Evolutionary conservation across 2,113 vertebrate species (phyloP), one percentile per base, ranked within the genome.

Genomic region (Clarias macrocephalus): DNA sequence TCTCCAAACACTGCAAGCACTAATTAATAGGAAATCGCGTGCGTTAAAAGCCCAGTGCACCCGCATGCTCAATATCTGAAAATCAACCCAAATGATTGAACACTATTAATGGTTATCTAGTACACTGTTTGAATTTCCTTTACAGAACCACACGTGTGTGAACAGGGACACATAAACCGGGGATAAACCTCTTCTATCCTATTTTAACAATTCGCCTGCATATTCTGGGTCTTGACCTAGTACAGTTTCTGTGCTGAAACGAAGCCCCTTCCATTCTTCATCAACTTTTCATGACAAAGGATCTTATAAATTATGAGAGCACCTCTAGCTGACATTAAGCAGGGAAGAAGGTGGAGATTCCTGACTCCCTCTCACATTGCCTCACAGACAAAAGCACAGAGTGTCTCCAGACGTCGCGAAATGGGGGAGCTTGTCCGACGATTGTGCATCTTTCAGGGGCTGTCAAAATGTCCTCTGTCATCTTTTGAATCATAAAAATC

Each of bases 271-370:
- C 93, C 91, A 93, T 92, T 92, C 91, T 90, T 93, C 93, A 95
- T 94, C 82, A 93, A 94, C 90, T 90, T 94, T 95, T 95, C 86
- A 94, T 94, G 90, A 65, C 23, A 85, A 93, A 92, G 92, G 93
- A 91, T 93, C 92, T 93, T 83, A 93, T 94, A 92, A 95, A 94
- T 94, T 91, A 94, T 95, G 92, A 93, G 91, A 82, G 70, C 85
- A 91, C 84, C 88, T 93, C 88, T 91, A 88, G 90, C 89, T 91
- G 89, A 94, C 92, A 89, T 92, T 91, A 91, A 86, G 87, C 87
- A 82, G 88, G 83, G 76, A 90, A 91, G 88, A 89, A 92, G 89
- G 86, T 68, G 87, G 84, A 85, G 82, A 83, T 92, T 93, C 88
- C 91, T 84, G 76, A 72, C 90, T 87, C 91, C 89, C 91, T 56